These are phyloP conservation scores for Callopanchax toddi DNA, from an alignment of 2,113 vertebrate genomes.

Conservation along the genomic window DNA sequence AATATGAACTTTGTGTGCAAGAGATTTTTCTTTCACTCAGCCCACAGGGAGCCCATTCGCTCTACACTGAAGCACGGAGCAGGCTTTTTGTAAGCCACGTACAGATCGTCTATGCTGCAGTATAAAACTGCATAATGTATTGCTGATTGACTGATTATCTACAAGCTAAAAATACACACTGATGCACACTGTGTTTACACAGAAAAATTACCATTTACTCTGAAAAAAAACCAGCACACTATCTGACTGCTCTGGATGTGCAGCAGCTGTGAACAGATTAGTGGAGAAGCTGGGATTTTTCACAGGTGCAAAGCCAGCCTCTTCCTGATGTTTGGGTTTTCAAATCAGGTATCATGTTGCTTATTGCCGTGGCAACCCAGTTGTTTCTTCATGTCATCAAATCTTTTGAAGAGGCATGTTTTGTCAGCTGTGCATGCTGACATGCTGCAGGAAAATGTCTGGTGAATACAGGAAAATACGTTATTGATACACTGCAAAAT, in stretches of 20 bases:
- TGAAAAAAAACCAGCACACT: constrained; percentile 6
- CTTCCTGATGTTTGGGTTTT: constrained; percentile 62
- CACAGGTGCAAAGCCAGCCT: constrained; percentile 40
- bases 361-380: constrained; percentile 70
- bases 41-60: constrained; percentile 42
- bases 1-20: constrained; percentile 54
- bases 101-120: constrained; percentile 32
- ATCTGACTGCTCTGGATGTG: constrained; percentile 23
- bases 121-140: constrained; percentile 51
- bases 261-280: constrained; percentile 55
- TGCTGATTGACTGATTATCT: constrained; percentile 62
- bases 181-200: constrained; percentile 45
- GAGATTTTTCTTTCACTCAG: constrained; percentile 34
- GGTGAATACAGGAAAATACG: neutral
- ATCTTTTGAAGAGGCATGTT: constrained; percentile 49
- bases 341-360: constrained; percentile 48
- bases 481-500: too few species aligned
- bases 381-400: constrained; percentile 28
- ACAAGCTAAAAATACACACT: constrained; percentile 46
- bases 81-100: constrained; percentile 48
- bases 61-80: constrained; percentile 49
- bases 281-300: constrained; percentile 47
- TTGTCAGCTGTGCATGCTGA: constrained; percentile 50
- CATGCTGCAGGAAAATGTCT: constrained; percentile 23
- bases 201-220: constrained; percentile 45